phyloP scores from a whole-genome alignment of 1,140 invertebrate genomes.

The Danaus melanippus region DNA sequence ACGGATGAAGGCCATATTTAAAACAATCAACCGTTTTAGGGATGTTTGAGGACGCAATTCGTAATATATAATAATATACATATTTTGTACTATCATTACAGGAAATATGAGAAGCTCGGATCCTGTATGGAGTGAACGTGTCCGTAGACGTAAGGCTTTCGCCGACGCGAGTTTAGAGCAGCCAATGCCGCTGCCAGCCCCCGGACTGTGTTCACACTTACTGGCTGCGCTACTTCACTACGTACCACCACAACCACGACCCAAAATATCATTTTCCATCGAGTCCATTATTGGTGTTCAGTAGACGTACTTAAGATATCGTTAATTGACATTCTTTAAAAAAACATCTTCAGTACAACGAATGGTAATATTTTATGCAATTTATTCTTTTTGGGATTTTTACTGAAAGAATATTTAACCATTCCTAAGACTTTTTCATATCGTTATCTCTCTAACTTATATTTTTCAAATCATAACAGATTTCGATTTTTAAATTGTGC shows the following conservation, averaged over 20 bases:
- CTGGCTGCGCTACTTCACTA: constrained; percentile 44
- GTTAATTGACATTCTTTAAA: neutral
- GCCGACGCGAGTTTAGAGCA: constrained; percentile 72
- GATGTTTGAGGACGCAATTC: no score
- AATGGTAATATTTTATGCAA: no score
- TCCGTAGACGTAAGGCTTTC: constrained; percentile 71
- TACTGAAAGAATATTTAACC: no score
- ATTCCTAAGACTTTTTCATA: no score
- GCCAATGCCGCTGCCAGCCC: constrained; percentile 20
- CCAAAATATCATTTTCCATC: constrained; percentile 74
- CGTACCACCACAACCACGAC: constrained; percentile 35
- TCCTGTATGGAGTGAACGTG: constrained; percentile 63
- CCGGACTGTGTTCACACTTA: constrained; percentile 44
- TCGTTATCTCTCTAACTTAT: no score
- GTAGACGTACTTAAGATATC: constrained; percentile 25
- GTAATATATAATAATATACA: no score
- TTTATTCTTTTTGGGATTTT: no score
- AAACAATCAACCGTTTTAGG: no score
- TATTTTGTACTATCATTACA: neutral
- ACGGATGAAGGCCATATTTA: no score
- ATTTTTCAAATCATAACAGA: no score
- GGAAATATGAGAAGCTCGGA: constrained; percentile 23
- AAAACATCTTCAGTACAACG: no score
- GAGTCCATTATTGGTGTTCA: constrained; percentile 75
- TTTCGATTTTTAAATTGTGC: no score